A percentile compares a stretch with the other conserved stretches of the same genome.
phyloP scores from a whole-genome alignment of 2,888 invertebrate genomes.

The Hyposoter dolosus region DNA sequence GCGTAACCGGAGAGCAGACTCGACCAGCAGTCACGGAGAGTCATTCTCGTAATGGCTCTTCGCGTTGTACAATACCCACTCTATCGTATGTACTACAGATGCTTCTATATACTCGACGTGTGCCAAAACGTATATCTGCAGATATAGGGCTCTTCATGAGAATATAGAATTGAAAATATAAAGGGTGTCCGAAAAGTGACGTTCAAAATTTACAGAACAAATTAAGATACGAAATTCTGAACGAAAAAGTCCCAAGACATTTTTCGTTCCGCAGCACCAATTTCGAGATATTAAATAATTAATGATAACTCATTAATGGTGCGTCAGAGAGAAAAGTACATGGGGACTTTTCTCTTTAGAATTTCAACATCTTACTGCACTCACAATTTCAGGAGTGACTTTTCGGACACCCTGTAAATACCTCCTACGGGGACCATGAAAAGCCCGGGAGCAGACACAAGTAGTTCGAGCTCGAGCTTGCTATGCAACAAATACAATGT shows the following conservation, averaged over 20 bases:
- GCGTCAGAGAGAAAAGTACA: neutral
- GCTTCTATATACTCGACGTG: neutral
- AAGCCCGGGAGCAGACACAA: slow-evolving; percentile 52
- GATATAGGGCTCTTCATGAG: neutral
- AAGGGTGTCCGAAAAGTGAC: neutral
- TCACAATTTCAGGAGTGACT: neutral
- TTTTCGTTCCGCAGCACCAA: neutral
- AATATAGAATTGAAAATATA: neutral
- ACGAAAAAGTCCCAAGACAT: neutral
- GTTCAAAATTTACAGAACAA: neutral
- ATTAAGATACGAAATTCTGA: neutral
- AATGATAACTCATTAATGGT: neutral
- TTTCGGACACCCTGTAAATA: neutral
- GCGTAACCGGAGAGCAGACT: slow-evolving; percentile 66
- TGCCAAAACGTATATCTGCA: neutral
- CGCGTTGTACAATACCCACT: slow-evolving; percentile 40
- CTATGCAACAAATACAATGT: slow-evolving; percentile 47
- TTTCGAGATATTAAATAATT: neutral
- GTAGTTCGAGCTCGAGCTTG: slow-evolving; percentile 32
- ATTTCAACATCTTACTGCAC: neutral
- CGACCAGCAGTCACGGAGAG: slow-evolving; percentile 65
- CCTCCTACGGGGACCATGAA: slow-evolving; percentile 39
- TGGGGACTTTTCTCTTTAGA: neutral
- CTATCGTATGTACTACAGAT: slow-evolving; percentile 2
- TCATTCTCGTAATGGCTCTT: slow-evolving; percentile 65